Evolutionary conservation across 1,140 invertebrate genomes (phyloP).

Genomic region (Calliphora vicina): DNA sequence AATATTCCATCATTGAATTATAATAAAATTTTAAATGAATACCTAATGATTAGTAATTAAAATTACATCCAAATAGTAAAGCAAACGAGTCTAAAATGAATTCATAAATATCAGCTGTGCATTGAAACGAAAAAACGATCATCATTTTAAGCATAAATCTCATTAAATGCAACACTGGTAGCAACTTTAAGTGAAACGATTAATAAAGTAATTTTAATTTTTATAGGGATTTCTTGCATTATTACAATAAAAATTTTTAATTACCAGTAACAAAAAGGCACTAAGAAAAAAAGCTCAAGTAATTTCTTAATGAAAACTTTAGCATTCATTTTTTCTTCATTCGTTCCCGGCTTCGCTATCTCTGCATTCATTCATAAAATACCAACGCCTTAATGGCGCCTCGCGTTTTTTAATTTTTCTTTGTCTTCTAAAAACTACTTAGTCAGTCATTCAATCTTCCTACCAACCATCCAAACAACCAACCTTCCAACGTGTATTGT

Average conservation of each 20-base stretch:
- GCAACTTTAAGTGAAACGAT: constrained; percentile 23
- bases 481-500: not conserved
- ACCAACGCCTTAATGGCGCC: constrained; percentile 32
- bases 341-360: not conserved
- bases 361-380: constrained; percentile 32
- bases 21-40: too few species aligned
- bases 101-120: too few species aligned
- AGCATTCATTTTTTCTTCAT: not conserved
- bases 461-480: not conserved
- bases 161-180: constrained; percentile 5
- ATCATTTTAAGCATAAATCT: too few species aligned
- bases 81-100: too few species aligned
- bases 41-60: too few species aligned
- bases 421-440: not conserved
- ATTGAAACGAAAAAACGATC: too few species aligned
- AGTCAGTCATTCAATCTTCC: not conserved
- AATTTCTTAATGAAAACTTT: constrained; percentile 34
- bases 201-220: constrained; percentile 33
- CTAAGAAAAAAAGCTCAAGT: constrained; percentile 17
- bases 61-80: too few species aligned
- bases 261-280: not conserved
- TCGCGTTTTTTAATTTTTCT: constrained; percentile 20
- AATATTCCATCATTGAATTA: too few species aligned
- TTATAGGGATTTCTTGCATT: constrained; percentile 20
- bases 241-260: constrained; percentile 6